Percentiles rank a stretch among this genome's conserved stretches.
Conservation (phyloP, 2,888 invertebrate genomes). For the Atethmia centrago region DNA sequence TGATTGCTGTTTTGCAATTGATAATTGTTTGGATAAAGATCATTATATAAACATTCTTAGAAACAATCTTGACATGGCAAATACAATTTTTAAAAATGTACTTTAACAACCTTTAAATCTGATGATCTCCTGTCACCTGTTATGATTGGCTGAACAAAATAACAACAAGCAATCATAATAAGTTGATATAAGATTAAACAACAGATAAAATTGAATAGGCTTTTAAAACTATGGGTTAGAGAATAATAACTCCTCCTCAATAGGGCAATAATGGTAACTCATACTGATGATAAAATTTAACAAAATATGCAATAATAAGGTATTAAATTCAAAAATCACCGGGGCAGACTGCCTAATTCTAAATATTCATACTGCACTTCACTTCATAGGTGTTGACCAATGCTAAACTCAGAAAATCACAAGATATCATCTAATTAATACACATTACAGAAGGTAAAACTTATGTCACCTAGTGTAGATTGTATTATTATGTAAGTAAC, state of each 20-base stretch:
- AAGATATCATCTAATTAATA: conserved; percentile 8
- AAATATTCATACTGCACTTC: neutral
- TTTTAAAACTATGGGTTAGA: conserved; percentile 4
- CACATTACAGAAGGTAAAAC: conserved; percentile 14
- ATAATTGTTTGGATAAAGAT: conserved; percentile 4
- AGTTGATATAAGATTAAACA: conserved; percentile 5
- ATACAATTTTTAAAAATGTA: neutral
- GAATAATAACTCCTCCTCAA: neutral
- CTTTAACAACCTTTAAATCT: neutral
- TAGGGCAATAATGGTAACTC: neutral
- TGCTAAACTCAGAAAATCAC: conserved; percentile 6
- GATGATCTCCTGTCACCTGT: conserved; percentile 24
- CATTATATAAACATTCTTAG: conserved; percentile 18
- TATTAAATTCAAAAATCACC: conserved; percentile 6
- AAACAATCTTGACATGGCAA: conserved; percentile 5
- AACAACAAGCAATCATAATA: conserved; percentile 43
- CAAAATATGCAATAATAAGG: neutral
- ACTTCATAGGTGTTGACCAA: conserved; percentile 3
- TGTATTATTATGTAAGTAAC: conserved; percentile 58
- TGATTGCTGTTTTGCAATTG: conserved; percentile 3
- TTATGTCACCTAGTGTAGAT: conserved; percentile 38
- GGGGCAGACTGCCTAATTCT: neutral
- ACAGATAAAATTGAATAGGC: conserved; percentile 8
- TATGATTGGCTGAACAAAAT: conserved; percentile 33
- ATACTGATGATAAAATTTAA: conserved; percentile 2